phyloP scores from a whole-genome alignment of 2,888 invertebrate genomes.

The Dryococelus australis region DNA sequence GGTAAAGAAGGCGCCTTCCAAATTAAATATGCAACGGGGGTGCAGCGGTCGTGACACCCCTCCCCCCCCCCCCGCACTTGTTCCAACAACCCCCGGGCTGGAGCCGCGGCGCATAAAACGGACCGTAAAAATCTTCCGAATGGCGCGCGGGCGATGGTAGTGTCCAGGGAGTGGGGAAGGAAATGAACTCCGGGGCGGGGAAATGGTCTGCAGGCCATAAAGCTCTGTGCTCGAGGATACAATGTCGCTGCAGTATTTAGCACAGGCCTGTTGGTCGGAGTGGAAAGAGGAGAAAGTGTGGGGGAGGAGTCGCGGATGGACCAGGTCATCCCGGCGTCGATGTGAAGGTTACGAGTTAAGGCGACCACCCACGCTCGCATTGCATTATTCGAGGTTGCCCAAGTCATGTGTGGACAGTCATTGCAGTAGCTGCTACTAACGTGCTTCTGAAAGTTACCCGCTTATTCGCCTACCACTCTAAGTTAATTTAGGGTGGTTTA shows the following conservation, averaged over 20 bases:
- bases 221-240: background rate
- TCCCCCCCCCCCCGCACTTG: background rate
- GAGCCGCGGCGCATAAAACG: background rate
- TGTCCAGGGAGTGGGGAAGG: background rate
- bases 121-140: slow-evolving; percentile 9
- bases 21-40: slow-evolving; percentile 16
- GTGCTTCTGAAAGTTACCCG: no score
- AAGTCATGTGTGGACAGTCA: no score
- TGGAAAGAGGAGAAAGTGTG: background rate
- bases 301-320: background rate
- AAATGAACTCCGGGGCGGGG: background rate
- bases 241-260: slow-evolving; percentile 10
- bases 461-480: no score
- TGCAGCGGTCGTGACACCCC: background rate
- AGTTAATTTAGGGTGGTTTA: no score
- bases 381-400: no score
- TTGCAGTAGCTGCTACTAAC: no score
- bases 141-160: background rate
- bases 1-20: background rate
- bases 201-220: background rate
- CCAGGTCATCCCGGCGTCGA: no score
- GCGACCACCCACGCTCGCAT: no score
- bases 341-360: no score
- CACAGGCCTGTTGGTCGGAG: background rate
- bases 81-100: background rate